Evolutionary conservation across 35 echinoderm and acorn worm species (phyloP).

Genomic region (Amphiura filiformis): DNA sequence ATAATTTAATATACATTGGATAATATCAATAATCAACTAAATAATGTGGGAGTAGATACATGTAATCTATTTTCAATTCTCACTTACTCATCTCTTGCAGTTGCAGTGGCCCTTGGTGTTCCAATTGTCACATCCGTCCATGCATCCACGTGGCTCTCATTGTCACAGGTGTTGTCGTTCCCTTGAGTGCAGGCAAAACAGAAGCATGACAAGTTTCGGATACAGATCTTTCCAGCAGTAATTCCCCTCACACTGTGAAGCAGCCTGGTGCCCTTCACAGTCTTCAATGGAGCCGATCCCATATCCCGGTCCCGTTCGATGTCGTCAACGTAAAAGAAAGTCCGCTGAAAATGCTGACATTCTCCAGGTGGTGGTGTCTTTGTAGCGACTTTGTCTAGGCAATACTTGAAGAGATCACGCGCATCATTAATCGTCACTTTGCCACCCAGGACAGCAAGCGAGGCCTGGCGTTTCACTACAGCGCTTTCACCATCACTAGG

Average conservation of each 20-base stretch:
- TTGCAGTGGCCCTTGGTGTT: too few relatives aligned
- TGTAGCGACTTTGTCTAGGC: neutral
- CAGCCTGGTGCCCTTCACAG: neutral
- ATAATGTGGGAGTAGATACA: too few relatives aligned
- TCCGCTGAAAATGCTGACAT: neutral
- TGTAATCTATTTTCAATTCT: too few relatives aligned
- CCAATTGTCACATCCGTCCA: too few relatives aligned
- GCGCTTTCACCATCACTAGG: constrained; percentile 35
- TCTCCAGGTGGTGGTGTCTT: neutral
- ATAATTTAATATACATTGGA: too few relatives aligned
- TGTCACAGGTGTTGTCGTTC: neutral
- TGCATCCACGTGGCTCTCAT: neutral
- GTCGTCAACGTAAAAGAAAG: neutral
- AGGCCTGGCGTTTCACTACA: constrained; percentile 10
- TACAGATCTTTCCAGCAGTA: neutral
- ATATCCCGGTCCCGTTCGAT: neutral
- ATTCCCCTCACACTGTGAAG: neutral
- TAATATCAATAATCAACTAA: too few relatives aligned
- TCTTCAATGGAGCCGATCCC: neutral
- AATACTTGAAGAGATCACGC: neutral
- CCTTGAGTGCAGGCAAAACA: neutral
- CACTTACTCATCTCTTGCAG: too few relatives aligned
- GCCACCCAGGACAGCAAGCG: neutral
- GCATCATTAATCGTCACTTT: neutral
- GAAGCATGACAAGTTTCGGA: neutral